Evolutionary conservation across 2,888 invertebrate species (phyloP).

Genomic region (Watsonalla binaria): DNA sequence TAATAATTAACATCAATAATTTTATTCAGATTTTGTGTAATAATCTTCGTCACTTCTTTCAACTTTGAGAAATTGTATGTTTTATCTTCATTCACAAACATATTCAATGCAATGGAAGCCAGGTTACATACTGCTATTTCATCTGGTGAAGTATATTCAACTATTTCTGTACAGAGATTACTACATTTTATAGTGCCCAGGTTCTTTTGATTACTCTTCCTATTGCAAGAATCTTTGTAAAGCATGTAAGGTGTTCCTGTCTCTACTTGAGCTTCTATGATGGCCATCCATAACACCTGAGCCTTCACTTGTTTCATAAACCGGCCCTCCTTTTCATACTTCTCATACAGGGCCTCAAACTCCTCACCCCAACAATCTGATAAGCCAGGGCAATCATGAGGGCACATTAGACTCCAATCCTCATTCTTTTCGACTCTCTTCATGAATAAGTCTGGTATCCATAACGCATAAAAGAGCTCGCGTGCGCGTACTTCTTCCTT

Average conservation of each 20-base stretch:
- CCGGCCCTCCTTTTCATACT: slow-evolving; percentile 90
- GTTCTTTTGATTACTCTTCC: slow-evolving; percentile 98
- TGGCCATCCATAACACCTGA: slow-evolving; percentile 94
- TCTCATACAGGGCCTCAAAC: slow-evolving; percentile 91
- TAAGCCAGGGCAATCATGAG: slow-evolving; percentile 93
- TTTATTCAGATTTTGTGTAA: slow-evolving; percentile 95
- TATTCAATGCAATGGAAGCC: slow-evolving; percentile 97
- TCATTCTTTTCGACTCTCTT: slow-evolving; percentile 90
- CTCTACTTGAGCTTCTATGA: slow-evolving; percentile 96
- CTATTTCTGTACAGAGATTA: slow-evolving; percentile 98
- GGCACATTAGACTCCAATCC: slow-evolving; percentile 98
- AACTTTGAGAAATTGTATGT: slow-evolving; percentile 93
- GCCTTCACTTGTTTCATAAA: slow-evolving; percentile 86
- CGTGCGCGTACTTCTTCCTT: slow-evolving; percentile 96
- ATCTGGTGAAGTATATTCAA: slow-evolving; percentile 94
- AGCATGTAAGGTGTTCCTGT: slow-evolving; percentile 99
- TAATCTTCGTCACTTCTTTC: slow-evolving; percentile 91
- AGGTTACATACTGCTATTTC: slow-evolving; percentile 99
- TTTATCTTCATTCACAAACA: slow-evolving; percentile 90
- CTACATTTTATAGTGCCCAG: slow-evolving; percentile 98
- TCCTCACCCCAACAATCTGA: slow-evolving; percentile 96
- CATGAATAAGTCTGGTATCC: slow-evolving; percentile 99
- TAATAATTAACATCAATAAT: slow-evolving; percentile 98
- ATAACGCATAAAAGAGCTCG: slow-evolving; percentile 97
- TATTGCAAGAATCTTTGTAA: slow-evolving; percentile 97